Evolutionary conservation across 2,113 vertebrate genomes (phyloP), one percentile per base, ranked within the genome.

Genomic region (Lampris incognitus): DNA sequence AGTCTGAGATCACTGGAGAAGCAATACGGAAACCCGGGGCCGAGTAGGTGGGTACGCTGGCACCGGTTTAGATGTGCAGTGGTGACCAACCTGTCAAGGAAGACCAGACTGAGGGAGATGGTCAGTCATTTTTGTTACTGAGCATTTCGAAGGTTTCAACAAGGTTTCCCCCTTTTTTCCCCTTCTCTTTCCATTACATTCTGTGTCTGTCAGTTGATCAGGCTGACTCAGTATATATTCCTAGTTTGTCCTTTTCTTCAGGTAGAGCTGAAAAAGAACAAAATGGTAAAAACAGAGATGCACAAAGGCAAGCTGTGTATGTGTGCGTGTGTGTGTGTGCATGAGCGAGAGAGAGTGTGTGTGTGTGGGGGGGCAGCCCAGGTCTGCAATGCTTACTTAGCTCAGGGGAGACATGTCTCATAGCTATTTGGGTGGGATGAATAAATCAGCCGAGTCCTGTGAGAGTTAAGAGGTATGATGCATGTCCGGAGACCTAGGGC

Each of bases 391-490:
- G 44, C 52, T 57, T 38, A 37, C 52, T 57, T 38, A 37, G 52
- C 58, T 77, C 3, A 3, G 6, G 13, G 74, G 57, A 79, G 86
- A 92, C 76, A 52, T 87, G 79, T 78, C 79, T 89, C 76, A 84
- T 87, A 61, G 78, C 67, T 70, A 75, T 76, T 64, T 69, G 79
- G 78, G 82, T 74, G 73, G 57, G 75, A 85, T 86, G 83, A 90
- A 92, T 92, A 91, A 90, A 91, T 90, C 84, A 87, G 76, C 54
- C 62, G 8, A 44, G 44, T 62, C 73, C 74, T 76, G 60, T 72
- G 86, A 84, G 82, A 87, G 65, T 83, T 80, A 76, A 79, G 76
- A 77, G 81, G 87, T 79, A 78, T 86, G 78, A 90, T 88, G 79
- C 85, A 82, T 70, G 78, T 87, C 79, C 49, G 9, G 79, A 90